Conservation (phyloP, 2,113 vertebrate species). For the Percopsis transmontana region DNA sequence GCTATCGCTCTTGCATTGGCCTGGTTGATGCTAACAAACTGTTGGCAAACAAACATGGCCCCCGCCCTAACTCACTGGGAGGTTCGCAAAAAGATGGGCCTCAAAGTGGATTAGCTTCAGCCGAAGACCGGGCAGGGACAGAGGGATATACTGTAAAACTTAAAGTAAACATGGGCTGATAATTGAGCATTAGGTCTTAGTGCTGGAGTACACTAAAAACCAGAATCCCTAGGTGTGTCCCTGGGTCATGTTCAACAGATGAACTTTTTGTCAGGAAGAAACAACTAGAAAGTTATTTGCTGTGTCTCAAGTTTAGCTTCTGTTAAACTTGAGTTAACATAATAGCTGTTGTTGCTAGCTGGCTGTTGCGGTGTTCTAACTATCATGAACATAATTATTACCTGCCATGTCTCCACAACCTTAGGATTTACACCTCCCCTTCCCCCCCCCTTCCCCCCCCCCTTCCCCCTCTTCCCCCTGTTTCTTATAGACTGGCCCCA, state of each 20-base stretch:
- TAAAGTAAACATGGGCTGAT: conserved; percentile 22
- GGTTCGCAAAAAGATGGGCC: background rate
- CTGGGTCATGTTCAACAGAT: background rate
- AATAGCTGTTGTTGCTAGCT: no score
- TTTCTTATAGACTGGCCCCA: background rate
- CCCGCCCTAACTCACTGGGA: conserved; percentile 1
- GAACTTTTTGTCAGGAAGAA: background rate
- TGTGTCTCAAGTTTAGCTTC: no score
- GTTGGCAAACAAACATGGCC: conserved; percentile 35
- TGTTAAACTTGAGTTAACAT: no score
- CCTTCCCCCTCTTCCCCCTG: background rate
- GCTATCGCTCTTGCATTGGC: conserved; percentile 38
- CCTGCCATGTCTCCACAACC: background rate
- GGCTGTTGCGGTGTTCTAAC: background rate
- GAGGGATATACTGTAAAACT: conserved; percentile 2
- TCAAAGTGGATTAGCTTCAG: background rate
- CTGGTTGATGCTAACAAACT: conserved; percentile 52
- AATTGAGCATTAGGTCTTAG: background rate
- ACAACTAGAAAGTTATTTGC: no score
- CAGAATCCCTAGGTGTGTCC: background rate
- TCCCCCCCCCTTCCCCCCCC: no score
- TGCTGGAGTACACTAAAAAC: background rate
- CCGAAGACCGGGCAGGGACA: background rate
- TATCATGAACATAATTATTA: background rate
- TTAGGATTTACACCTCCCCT: background rate